phyloP scores from a whole-genome alignment of 2,888 invertebrate species.

The Agrotis puta region DNA sequence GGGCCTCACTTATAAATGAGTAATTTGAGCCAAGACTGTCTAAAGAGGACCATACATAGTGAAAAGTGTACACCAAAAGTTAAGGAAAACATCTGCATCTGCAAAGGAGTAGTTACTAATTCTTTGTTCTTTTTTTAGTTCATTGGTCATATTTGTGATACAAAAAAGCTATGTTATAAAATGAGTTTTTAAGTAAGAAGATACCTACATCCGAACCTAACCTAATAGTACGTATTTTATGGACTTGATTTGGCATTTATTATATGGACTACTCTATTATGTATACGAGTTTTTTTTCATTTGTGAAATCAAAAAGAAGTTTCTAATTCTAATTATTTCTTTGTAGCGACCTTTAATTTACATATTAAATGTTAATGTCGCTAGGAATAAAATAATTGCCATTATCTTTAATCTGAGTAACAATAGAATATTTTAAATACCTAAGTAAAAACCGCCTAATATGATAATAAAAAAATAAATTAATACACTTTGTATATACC shows the following conservation, averaged over 20 bases:
- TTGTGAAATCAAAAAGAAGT: not conserved
- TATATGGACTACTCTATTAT: slow-evolving; percentile 2
- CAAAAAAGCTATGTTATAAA: not conserved
- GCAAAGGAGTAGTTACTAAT: not conserved
- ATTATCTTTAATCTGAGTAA: not conserved
- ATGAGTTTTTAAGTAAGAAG: not conserved
- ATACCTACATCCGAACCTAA: not conserved
- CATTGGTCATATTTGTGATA: not conserved
- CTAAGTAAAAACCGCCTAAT: not conserved
- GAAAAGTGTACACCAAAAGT: too few relatives aligned
- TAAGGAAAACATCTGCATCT: too few relatives aligned
- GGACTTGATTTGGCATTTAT: not conserved
- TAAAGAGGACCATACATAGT: too few relatives aligned
- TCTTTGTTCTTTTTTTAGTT: not conserved
- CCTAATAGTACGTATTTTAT: not conserved
- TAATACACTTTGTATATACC: too few relatives aligned
- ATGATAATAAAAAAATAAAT: not conserved
- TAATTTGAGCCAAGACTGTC: too few relatives aligned
- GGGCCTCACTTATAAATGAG: too few relatives aligned
- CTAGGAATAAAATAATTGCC: not conserved
- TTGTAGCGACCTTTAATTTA: slow-evolving; percentile 8
- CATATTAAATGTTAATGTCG: not conserved
- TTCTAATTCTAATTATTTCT: not conserved
- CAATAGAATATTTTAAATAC: not conserved
- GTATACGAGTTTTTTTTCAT: slow-evolving; percentile 8